Conservation (phyloP, 2,113 vertebrate genomes). For the Calonectris borealis region DNA sequence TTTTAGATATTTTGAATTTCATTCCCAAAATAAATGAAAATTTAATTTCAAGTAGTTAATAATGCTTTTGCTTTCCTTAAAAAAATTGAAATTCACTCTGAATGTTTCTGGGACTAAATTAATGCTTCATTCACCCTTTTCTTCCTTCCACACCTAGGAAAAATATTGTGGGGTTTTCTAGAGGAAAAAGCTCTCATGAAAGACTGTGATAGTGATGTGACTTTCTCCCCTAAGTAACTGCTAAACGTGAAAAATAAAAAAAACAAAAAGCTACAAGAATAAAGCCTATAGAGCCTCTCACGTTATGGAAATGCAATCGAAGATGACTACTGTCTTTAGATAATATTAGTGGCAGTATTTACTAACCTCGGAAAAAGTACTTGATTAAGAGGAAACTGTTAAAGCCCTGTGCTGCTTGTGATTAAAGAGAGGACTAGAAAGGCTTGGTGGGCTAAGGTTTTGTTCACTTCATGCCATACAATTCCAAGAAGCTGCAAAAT, state of each 20-base stretch:
- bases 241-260: neutral
- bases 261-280: rapidly evolving
- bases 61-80: neutral
- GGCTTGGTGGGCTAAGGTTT: neutral
- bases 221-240: neutral
- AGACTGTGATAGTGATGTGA: neutral
- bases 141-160: rapidly evolving
- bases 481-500: neutral
- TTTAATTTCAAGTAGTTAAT: neutral
- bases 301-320: neutral
- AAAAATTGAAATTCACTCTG: neutral
- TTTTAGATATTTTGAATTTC: neutral
- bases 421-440: neutral
- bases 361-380: rapidly evolving
- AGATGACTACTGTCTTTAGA: too few species aligned
- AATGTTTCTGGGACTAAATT: neutral
- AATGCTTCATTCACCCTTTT: neutral
- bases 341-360: neutral
- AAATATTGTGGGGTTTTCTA: neutral
- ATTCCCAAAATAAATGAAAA: neutral
- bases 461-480: rapidly evolving
- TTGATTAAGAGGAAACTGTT: neutral
- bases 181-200: neutral
- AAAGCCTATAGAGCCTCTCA: neutral
- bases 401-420: neutral